Evolutionary conservation across 2,797 vertebrate species (phyloP).

Genomic region (Picus viridis): DNA sequence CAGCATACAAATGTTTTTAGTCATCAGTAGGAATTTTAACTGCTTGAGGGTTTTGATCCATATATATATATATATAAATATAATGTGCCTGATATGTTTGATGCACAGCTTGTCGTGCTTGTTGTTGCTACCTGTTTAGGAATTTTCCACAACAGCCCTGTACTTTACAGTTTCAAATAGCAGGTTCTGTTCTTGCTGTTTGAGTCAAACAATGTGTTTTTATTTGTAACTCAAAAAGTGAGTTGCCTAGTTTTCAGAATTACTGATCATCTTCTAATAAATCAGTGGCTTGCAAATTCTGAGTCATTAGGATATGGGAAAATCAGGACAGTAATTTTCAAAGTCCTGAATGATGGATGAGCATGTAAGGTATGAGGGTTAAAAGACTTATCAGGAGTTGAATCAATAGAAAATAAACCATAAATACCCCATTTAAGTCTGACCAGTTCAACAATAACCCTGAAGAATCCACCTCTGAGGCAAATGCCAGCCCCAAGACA

Average conservation of each 20-base stretch:
- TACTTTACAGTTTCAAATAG: neutral
- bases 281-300: neutral
- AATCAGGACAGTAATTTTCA: neutral
- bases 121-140: neutral
- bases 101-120: neutral
- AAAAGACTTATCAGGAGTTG: neutral
- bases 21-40: neutral
- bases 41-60: neutral
- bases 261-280: neutral
- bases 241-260: neutral
- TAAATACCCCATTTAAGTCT: neutral
- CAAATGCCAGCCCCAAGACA: neutral
- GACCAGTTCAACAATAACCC: neutral
- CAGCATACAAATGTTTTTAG: neutral
- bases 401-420: neutral
- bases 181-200: neutral
- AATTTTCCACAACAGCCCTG: neutral
- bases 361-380: neutral
- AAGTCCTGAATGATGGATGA: neutral
- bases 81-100: no score
- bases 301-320: neutral
- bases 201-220: neutral
- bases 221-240: neutral
- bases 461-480: neutral
- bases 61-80: no score